Percentiles rank a stretch among this genome's conserved stretches.
phyloP scores from a whole-genome alignment of 2,888 invertebrate species.

The Deladenus siricidicola region DNA sequence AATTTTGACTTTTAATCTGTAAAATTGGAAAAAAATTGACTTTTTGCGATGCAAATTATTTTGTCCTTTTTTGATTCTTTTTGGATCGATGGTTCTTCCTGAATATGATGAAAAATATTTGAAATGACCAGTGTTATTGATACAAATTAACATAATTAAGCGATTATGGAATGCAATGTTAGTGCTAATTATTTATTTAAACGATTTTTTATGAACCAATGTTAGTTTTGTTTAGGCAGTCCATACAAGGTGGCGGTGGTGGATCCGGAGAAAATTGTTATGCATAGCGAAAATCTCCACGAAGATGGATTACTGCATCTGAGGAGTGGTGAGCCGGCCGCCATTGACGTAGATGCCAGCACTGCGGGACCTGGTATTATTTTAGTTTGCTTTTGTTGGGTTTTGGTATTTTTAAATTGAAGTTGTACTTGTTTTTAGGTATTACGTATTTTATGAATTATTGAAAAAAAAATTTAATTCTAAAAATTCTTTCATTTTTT shows the following conservation, averaged over 20 bases:
- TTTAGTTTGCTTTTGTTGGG: too few relatives aligned
- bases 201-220: not conserved
- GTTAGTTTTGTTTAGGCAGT: constrained; percentile 26
- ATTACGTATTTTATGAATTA: too few relatives aligned
- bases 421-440: too few relatives aligned
- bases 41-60: too few relatives aligned
- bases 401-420: too few relatives aligned
- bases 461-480: too few relatives aligned
- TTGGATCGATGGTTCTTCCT: too few relatives aligned
- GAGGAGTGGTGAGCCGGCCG: constrained; percentile 38
- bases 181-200: not conserved
- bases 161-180: too few relatives aligned
- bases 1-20: not conserved
- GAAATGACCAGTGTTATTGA: not conserved
- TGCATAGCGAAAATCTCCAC: constrained; percentile 37
- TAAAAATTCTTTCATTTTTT: not conserved
- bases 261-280: constrained; percentile 45
- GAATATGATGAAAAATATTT: too few relatives aligned
- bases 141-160: not conserved
- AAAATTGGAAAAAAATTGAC: not conserved
- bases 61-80: too few relatives aligned
- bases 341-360: constrained; percentile 50
- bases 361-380: constrained; percentile 51
- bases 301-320: constrained; percentile 44
- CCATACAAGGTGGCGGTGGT: constrained; percentile 47